These are phyloP conservation scores for Petrocephalus sullivani DNA, from an alignment of 2,797 vertebrate genomes.

Conservation along the genomic window DNA sequence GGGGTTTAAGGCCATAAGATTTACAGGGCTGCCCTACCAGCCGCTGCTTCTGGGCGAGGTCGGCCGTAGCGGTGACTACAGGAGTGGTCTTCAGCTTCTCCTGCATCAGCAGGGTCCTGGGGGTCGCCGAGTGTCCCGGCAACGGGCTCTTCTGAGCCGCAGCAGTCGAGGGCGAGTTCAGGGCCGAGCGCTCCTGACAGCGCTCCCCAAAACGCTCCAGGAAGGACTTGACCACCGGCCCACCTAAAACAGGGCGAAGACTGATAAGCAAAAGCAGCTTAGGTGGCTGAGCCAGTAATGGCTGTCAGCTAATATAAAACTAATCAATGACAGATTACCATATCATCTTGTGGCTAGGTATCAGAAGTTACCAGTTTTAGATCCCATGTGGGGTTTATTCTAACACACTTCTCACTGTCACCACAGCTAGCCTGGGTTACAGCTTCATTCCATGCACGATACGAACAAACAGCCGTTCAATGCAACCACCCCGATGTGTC, in stretches of 20 bases:
- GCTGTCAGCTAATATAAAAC: neutral
- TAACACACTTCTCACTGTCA: neutral
- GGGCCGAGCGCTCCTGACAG: constrained; percentile 68
- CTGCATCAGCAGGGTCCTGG: constrained; percentile 77
- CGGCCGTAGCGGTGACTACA: constrained; percentile 67
- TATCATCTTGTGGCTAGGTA: neutral
- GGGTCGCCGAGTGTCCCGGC: constrained; percentile 62
- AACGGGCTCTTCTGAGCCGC: constrained; percentile 41
- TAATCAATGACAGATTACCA: neutral
- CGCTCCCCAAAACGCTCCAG: constrained; percentile 84
- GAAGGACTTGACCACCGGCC: constrained; percentile 78
- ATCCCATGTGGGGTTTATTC: neutral
- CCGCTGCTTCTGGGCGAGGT: constrained; percentile 76
- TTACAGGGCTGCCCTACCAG: constrained; percentile 59
- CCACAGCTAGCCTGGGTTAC: neutral
- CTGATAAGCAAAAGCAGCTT: neutral
- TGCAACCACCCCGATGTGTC: neutral
- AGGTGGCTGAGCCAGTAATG: neutral
- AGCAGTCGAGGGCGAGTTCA: constrained; percentile 50
- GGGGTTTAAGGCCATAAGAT: neutral
- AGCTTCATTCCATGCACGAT: neutral
- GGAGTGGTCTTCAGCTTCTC: constrained; percentile 73
- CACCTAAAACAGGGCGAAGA: constrained; percentile 21
- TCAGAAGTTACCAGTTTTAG: neutral
- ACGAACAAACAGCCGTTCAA: neutral